Percentiles rank a stretch among this genome's conserved stretches.
Conservation (phyloP, 2,888 invertebrate species). For the Hydropsyche betteni region DNA sequence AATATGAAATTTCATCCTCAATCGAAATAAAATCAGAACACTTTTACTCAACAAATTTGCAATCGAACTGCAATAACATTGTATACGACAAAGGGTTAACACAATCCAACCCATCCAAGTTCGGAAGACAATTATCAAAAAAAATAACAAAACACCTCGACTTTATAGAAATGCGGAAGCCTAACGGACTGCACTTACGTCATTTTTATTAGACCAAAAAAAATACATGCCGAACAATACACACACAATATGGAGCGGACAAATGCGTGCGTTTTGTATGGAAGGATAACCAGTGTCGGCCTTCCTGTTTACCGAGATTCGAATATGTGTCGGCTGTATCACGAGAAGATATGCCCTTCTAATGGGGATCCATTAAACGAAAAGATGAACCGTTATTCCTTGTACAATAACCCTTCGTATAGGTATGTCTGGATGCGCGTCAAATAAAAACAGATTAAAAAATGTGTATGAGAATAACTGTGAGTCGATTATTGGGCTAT, state of each 20-base stretch:
- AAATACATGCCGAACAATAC: neutral
- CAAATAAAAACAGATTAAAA: neutral
- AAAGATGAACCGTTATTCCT: constrained; percentile 38
- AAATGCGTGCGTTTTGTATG: constrained; percentile 23
- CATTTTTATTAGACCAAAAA: constrained; percentile 12
- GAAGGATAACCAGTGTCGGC: constrained; percentile 27
- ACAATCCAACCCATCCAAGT: too few species aligned
- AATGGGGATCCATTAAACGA: constrained; percentile 38
- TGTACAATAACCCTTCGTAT: constrained; percentile 37
- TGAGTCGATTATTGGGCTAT: constrained; percentile 33
- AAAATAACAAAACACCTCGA: too few species aligned
- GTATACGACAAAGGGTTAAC: too few species aligned
- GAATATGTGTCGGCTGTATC: constrained; percentile 33
- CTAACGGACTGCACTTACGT: constrained; percentile 16
- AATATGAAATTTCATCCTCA: too few species aligned
- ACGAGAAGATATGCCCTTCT: constrained; percentile 38
- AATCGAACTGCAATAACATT: too few species aligned
- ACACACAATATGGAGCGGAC: neutral
- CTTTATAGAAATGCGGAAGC: constrained; percentile 25
- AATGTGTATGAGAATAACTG: constrained; percentile 11
- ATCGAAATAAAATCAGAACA: too few species aligned
- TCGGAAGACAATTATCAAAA: too few species aligned
- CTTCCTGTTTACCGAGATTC: constrained; percentile 32
- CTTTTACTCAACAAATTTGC: too few species aligned
- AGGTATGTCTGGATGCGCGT: neutral